A percentile compares a stretch with the other conserved stretches of the same genome.
These are phyloP conservation scores for Psylliodes chrysocephalus DNA, from an alignment of 2,888 invertebrate species.

Conservation along the genomic window DNA sequence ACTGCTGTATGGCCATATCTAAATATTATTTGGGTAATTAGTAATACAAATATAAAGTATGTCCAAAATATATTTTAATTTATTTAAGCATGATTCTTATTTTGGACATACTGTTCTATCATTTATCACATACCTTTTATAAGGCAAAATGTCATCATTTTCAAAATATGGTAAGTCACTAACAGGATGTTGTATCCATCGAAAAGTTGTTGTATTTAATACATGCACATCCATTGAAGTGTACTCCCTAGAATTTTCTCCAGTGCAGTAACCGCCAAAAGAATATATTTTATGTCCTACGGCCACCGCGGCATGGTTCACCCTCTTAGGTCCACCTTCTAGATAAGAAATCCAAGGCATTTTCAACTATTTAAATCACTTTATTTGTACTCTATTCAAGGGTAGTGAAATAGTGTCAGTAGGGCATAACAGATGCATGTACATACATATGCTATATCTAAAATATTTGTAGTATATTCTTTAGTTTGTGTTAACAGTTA, in stretches of 20 bases:
- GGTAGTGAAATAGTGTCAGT: not conserved
- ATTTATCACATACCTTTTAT: constrained; percentile 71
- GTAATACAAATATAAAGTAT: too few species aligned
- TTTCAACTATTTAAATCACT: constrained; percentile 6
- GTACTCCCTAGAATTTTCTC: constrained; percentile 79
- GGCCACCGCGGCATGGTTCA: constrained; percentile 91
- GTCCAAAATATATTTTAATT: too few species aligned
- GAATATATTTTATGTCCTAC: constrained; percentile 85
- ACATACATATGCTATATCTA: not conserved
- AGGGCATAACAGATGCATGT: not conserved
- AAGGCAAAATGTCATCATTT: constrained; percentile 71
- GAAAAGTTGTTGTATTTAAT: constrained; percentile 77
- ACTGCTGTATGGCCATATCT: constrained; percentile 92
- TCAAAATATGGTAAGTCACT: constrained; percentile 65
- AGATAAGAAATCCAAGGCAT: constrained; percentile 89
- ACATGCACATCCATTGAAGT: constrained; percentile 89
- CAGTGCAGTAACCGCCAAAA: constrained; percentile 92
- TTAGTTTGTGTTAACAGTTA: too few species aligned
- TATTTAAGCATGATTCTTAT: not conserved
- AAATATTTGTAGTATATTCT: not conserved
- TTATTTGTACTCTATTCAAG: not conserved
- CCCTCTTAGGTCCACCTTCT: constrained; percentile 90
- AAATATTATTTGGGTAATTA: constrained; percentile 9
- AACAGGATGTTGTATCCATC: constrained; percentile 70
- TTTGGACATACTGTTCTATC: not conserved